These are phyloP conservation scores for Ichneumoninae sp. DNA, from an alignment of 2,888 invertebrate species.

Conservation along the genomic window DNA sequence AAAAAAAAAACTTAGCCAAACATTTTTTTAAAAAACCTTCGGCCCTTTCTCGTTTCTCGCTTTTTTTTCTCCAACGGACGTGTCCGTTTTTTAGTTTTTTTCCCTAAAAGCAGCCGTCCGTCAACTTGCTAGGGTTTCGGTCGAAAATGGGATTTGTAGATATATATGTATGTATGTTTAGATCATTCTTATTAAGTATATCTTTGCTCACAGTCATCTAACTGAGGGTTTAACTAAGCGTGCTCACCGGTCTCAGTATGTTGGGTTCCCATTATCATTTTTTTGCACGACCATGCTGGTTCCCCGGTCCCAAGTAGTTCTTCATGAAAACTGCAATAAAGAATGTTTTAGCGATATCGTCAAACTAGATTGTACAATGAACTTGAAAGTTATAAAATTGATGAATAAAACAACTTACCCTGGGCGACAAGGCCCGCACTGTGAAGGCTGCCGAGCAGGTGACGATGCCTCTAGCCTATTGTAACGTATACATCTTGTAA, in stretches of 20 bases:
- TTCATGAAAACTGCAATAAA: slow-evolving; percentile 63
- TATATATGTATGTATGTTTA: no score
- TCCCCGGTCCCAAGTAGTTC: slow-evolving; percentile 69
- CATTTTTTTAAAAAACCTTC: no score
- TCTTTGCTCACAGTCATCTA: not conserved
- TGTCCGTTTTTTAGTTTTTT: no score
- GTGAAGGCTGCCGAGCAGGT: slow-evolving; percentile 68
- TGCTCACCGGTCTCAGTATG: slow-evolving; percentile 48
- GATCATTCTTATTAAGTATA: no score
- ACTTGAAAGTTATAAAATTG: not conserved
- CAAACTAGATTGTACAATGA: not conserved
- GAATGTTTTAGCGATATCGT: not conserved
- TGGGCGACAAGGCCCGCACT: slow-evolving; percentile 72
- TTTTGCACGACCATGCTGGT: slow-evolving; percentile 57
- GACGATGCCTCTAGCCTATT: slow-evolving; percentile 68
- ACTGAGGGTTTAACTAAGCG: not conserved
- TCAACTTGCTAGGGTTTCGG: not conserved
- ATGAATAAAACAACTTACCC: slow-evolving; percentile 63
- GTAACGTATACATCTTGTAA: slow-evolving; percentile 67
- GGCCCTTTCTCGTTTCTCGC: no score
- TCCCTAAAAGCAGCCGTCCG: no score
- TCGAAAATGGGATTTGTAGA: not conserved
- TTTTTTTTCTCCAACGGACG: no score
- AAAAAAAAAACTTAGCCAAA: no score
- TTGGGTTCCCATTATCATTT: slow-evolving; percentile 24